These are phyloP conservation scores for Corella eumyota DNA, from an alignment of 23 tunicate genomes.

Conservation along the genomic window DNA sequence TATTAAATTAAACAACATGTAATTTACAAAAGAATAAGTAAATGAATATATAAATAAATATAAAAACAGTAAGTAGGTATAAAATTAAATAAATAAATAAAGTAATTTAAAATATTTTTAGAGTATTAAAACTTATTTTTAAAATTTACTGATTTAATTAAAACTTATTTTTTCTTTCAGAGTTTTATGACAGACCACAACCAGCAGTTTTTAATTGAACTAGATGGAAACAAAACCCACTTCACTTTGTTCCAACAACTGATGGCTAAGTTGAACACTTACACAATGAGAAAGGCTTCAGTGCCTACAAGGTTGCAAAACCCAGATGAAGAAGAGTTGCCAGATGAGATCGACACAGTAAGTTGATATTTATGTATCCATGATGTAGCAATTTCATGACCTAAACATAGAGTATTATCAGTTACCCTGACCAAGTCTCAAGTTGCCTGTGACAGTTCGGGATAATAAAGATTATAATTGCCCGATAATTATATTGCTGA, in stretches of 20 bases:
- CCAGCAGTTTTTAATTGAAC: slow-evolving; percentile 73
- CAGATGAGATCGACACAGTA: slow-evolving; percentile 88
- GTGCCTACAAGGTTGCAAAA: slow-evolving; percentile 56
- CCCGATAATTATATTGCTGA: neutral
- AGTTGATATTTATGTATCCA: neutral
- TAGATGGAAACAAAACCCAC: slow-evolving; percentile 65
- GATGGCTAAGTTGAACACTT: slow-evolving; percentile 56
- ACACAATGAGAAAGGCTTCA: slow-evolving; percentile 36
- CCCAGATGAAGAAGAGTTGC: slow-evolving; percentile 65
- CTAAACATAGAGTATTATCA: no score
- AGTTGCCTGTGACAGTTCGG: no score
- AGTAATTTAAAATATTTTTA: no score
- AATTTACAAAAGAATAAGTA: no score
- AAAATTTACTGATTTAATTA: no score
- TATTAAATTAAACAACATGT: no score
- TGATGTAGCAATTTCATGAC: neutral
- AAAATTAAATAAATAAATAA: no score
- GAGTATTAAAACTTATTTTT: no score
- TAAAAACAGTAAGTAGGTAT: no score
- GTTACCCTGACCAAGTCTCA: no score
- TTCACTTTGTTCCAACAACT: slow-evolving; percentile 47
- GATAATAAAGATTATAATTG: no score
- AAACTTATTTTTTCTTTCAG: slow-evolving; percentile 10
- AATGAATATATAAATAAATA: no score
- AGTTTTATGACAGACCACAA: slow-evolving; percentile 54